Conservation (phyloP, 2,797 vertebrate species). For the Halcyon chelicuti region DNA sequence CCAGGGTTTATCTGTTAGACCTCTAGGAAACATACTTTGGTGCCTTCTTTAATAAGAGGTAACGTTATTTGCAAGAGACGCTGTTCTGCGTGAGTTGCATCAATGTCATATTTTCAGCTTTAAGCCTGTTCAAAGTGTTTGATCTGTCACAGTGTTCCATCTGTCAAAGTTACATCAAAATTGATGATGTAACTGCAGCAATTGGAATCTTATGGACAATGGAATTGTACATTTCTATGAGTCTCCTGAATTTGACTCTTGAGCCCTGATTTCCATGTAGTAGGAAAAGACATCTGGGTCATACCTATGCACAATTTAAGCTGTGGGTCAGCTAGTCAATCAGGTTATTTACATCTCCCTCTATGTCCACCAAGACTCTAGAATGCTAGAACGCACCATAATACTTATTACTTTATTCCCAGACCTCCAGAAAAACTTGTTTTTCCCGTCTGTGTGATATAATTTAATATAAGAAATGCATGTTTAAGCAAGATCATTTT, state of each 20-base stretch:
- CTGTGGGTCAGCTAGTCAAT: not conserved
- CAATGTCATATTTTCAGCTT: not conserved
- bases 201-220: not conserved
- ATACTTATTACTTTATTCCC: not conserved
- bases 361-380: not conserved
- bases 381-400: not conserved
- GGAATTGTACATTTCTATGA: not conserved
- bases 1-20: not conserved
- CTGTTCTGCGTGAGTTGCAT: not conserved
- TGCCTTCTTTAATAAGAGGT: not conserved
- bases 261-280: not conserved
- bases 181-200: not conserved
- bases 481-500: not conserved
- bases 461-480: not conserved
- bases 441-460: not conserved
- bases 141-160: not conserved
- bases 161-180: not conserved
- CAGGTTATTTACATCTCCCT: not conserved
- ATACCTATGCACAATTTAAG: not conserved
- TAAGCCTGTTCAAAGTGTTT: not conserved
- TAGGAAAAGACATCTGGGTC: not conserved
- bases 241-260: not conserved
- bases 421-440: not conserved
- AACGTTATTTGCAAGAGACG: not conserved
- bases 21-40: not conserved